Evolutionary conservation across 2,888 invertebrate species (phyloP).

Genomic region (Hartigia nigra): DNA sequence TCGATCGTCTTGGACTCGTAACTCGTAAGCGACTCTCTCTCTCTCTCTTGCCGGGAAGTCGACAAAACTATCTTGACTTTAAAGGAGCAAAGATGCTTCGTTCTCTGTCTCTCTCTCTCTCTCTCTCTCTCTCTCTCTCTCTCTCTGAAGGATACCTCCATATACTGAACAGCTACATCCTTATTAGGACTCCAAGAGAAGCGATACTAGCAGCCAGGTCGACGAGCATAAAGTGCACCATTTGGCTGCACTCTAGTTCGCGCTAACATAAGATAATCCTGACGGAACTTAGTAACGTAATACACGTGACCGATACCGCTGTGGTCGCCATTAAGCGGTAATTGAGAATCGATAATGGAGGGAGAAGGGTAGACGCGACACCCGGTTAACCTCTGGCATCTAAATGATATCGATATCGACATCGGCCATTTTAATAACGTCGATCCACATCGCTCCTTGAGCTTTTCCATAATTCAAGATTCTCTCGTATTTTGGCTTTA

Average conservation of each 20-base stretch:
- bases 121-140: background rate
- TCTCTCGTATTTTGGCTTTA: background rate
- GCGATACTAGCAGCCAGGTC: no score
- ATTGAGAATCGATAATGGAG: slow-evolving; percentile 51
- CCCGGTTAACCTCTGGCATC: background rate
- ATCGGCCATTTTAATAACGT: background rate
- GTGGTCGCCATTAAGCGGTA: slow-evolving; percentile 40
- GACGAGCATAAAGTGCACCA: background rate
- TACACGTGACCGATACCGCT: slow-evolving; percentile 35
- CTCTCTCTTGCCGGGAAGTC: no score
- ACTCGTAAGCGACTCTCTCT: slow-evolving; percentile 4
- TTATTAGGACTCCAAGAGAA: no score
- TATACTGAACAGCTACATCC: background rate
- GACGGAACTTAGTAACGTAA: slow-evolving; percentile 24
- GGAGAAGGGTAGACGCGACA: background rate
- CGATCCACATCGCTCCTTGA: background rate
- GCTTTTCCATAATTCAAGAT: background rate
- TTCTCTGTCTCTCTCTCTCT: slow-evolving; percentile 6
- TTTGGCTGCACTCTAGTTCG: background rate
- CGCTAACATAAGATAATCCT: background rate
- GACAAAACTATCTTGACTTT: slow-evolving; percentile 18
- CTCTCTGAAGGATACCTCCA: background rate
- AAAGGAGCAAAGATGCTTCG: slow-evolving; percentile 2
- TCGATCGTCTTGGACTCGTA: background rate
- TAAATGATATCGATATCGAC: background rate